phyloP scores from a whole-genome alignment of 2,797 vertebrate species.

The Ptychobarbus kaznakovi region DNA sequence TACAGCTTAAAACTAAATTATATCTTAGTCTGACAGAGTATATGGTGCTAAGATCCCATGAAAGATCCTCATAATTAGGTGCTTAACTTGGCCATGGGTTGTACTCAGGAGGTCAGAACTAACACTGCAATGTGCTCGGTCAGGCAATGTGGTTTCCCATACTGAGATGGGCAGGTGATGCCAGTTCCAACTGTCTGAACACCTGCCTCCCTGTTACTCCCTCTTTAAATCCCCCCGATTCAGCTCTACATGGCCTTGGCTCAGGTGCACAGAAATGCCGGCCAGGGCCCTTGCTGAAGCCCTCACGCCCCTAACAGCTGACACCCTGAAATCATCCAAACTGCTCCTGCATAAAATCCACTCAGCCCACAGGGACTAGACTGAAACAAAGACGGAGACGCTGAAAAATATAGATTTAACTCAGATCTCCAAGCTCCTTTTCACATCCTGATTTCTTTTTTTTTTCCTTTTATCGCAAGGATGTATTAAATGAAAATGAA shows the following conservation, averaged over 20 bases:
- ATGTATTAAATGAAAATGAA: not conserved
- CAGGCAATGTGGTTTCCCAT: constrained; percentile 38
- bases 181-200: constrained; percentile 63
- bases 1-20: not conserved
- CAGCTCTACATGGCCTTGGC: constrained; percentile 25
- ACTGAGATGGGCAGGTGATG: constrained; percentile 60
- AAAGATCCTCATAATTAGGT: constrained; percentile 9
- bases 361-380: not conserved
- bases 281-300: constrained; percentile 38
- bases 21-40: not conserved
- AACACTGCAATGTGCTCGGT: not conserved
- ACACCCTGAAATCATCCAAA: constrained; percentile 45
- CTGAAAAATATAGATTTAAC: too few relatives aligned
- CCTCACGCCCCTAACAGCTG: constrained; percentile 46
- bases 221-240: not conserved
- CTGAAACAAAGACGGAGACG: too few relatives aligned
- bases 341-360: constrained; percentile 30
- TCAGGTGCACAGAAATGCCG: constrained; percentile 48
- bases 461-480: too few relatives aligned
- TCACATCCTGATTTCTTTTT: too few relatives aligned
- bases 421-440: not conserved
- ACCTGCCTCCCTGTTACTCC: constrained; percentile 63
- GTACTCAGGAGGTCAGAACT: constrained; percentile 12
- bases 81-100: constrained; percentile 30
- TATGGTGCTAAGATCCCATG: not conserved